Percentiles rank a stretch among this genome's conserved stretches.
Conservation (phyloP, 2,888 invertebrate genomes). For the Netelia virgata region DNA sequence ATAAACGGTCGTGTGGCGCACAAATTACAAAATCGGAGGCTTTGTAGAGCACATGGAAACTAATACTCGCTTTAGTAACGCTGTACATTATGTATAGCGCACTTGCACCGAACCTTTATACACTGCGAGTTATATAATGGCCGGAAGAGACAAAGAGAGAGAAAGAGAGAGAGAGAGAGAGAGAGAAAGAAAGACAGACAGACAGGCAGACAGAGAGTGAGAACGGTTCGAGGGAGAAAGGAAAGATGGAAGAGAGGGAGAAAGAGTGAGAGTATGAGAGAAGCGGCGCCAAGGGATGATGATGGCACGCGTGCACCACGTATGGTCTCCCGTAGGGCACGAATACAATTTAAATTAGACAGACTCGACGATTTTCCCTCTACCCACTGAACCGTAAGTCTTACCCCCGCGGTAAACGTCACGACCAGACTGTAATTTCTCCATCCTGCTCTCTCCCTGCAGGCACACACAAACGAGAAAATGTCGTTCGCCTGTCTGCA, state of each 20-base stretch:
- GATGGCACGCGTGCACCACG: slow-evolving; percentile 53
- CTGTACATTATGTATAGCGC: not conserved
- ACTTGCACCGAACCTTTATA: slow-evolving; percentile 39
- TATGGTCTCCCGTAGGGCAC: slow-evolving; percentile 63
- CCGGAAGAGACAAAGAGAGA: slow-evolving; percentile 5
- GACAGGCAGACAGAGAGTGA: too few species aligned
- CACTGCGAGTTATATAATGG: not conserved
- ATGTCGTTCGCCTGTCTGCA: slow-evolving; percentile 34
- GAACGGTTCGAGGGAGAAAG: not conserved
- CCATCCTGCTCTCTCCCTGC: slow-evolving; percentile 33
- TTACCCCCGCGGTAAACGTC: slow-evolving; percentile 56
- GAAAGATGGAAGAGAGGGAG: not conserved
- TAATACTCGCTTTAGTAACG: not conserved
- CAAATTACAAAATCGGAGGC: slow-evolving; percentile 23
- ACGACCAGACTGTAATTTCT: slow-evolving; percentile 47
- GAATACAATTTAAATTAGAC: slow-evolving; percentile 80
- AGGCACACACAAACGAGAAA: slow-evolving; percentile 14
- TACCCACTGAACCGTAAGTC: slow-evolving; percentile 76
- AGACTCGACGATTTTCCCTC: slow-evolving; percentile 67
- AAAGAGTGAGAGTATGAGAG: slow-evolving; percentile 26
- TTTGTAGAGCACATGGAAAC: slow-evolving; percentile 16
- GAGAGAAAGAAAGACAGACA: slow-evolving; percentile 23
- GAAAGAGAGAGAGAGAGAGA: slow-evolving; percentile 28
- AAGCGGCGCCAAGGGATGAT: not conserved
- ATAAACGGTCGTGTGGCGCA: slow-evolving; percentile 25